Conservation (phyloP, 2,888 invertebrate species). For the Hirudinaria manillensis region DNA sequence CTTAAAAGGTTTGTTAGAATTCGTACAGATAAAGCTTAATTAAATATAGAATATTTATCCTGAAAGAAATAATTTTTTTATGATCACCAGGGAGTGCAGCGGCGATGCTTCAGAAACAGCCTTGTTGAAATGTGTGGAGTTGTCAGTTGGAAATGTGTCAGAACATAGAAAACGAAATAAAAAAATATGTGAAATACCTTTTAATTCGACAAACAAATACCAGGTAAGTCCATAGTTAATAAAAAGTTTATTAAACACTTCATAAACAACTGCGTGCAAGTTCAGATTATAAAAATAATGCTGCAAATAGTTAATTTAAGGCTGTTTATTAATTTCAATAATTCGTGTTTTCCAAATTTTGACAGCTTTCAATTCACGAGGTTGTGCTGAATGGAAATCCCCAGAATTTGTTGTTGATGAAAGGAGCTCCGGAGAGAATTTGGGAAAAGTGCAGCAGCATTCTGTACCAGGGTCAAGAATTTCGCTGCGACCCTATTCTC, state of each 20-base stretch:
- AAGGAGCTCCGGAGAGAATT: slow-evolving; percentile 85
- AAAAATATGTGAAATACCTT: slow-evolving; percentile 56
- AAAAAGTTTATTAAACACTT: not conserved
- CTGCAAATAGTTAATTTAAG: too few relatives aligned
- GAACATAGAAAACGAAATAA: slow-evolving; percentile 50
- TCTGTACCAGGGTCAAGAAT: slow-evolving; percentile 85
- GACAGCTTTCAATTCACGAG: slow-evolving; percentile 82
- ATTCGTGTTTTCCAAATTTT: too few relatives aligned
- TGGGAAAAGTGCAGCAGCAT: slow-evolving; percentile 82
- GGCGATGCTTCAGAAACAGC: slow-evolving; percentile 58
- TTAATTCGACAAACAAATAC: slow-evolving; percentile 58
- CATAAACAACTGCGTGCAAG: too few relatives aligned
- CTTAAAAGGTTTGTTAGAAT: slow-evolving; percentile 20
- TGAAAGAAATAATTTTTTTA: too few relatives aligned
- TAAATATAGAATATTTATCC: too few relatives aligned
- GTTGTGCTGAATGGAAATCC: slow-evolving; percentile 64
- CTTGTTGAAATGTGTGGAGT: slow-evolving; percentile 53
- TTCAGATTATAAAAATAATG: too few relatives aligned
- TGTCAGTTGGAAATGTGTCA: slow-evolving; percentile 51
- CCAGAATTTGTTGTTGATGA: slow-evolving; percentile 75
- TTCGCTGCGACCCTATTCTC: slow-evolving; percentile 83
- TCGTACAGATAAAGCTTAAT: too few relatives aligned
- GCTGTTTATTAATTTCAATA: too few relatives aligned
- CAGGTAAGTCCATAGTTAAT: slow-evolving; percentile 44
- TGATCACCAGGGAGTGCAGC: slow-evolving; percentile 51